These are phyloP conservation scores for Tetanocera ferruginea DNA, from an alignment of 2,888 invertebrate species.

Conservation along the genomic window DNA sequence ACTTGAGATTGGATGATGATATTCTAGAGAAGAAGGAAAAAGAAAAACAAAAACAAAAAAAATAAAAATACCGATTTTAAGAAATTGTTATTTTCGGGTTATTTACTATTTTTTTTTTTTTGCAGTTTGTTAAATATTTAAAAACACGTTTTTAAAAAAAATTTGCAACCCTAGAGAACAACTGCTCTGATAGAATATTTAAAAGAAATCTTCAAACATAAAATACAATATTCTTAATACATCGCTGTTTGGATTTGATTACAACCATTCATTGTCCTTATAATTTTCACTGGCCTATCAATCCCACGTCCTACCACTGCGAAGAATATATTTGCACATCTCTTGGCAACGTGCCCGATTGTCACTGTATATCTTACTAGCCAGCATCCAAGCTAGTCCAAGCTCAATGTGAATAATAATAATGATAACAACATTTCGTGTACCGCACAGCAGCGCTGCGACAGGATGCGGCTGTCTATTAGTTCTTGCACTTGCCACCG, in stretches of 20 bases:
- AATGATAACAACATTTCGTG: constrained; percentile 20
- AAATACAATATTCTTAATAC: too few relatives aligned
- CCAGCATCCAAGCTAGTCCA: neutral
- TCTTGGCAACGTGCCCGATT: constrained; percentile 19
- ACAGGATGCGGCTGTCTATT: constrained; percentile 23
- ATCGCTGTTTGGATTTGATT: neutral
- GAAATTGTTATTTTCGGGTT: too few relatives aligned
- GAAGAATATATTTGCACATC: neutral
- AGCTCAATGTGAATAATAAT: constrained; percentile 32
- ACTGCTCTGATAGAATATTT: too few relatives aligned
- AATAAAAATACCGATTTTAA: too few relatives aligned
- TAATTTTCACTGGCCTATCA: neutral
- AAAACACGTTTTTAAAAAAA: too few relatives aligned
- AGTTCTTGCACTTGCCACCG: constrained; percentile 13
- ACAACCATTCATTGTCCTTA: neutral
- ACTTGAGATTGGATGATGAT: too few relatives aligned
- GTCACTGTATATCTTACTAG: constrained; percentile 21
- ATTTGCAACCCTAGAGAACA: too few relatives aligned
- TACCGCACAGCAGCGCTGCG: neutral
- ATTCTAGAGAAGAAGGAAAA: too few relatives aligned
- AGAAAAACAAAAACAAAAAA: too few relatives aligned
- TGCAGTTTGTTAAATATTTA: too few relatives aligned
- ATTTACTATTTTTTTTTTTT: too few relatives aligned
- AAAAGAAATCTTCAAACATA: too few relatives aligned
- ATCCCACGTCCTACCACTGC: neutral